Base-by-base conservation (phyloP, 2,113 vertebrate genomes). In the Megaleporinus macrocephalus region DNA sequence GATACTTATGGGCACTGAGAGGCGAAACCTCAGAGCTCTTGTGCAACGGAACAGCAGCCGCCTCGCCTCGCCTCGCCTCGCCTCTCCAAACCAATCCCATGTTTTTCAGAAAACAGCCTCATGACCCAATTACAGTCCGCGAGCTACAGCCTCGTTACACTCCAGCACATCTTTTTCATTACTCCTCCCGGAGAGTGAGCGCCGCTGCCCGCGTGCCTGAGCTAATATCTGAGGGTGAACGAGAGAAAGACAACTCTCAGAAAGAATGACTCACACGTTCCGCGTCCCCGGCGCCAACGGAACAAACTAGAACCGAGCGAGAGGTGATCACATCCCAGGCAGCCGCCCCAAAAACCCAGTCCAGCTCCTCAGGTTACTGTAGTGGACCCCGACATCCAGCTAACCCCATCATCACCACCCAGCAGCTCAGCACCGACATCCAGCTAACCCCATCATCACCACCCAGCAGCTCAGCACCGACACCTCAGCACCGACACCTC, bases 181-280 rank as follows among this genome's bases (percentile, higher is more conserved):
- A 12, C 20, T 12, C 4, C 13, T 65, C 18, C 12, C 5, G 76
- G n/a, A 80, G 86, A 88, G 85, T 75, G 84, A 24, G 22, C n/a
- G n/a, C n/a, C n/a, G n/a, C n/a, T 77, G 59, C 44, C 2, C 36
- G 36, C 36, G n/a, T 36, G 69, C 5, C 4, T 66, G 18, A 44
- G 36, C 27, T 68, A 59, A 76, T 65, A 36, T 76, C 73, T 57
- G 20, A 24, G 44, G 72, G 22, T 49, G 76, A 33, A 55, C n/a
- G n/a, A 57, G 36, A 71, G 75, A 75, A 71, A 81, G 51, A 78
- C 55, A 29, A 71, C 44, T 36, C 15, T 36, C 24, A 80, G 71
- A 81, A 86, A 89, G 33, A 55, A 55, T 70, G 71, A 90, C 86
- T 92, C 91, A 93, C 86, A 90, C 91, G 89, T 92, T 92, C 91